Evolutionary conservation across 2,113 vertebrate species (phyloP).

Genomic region (Centropus unirufus): DNA sequence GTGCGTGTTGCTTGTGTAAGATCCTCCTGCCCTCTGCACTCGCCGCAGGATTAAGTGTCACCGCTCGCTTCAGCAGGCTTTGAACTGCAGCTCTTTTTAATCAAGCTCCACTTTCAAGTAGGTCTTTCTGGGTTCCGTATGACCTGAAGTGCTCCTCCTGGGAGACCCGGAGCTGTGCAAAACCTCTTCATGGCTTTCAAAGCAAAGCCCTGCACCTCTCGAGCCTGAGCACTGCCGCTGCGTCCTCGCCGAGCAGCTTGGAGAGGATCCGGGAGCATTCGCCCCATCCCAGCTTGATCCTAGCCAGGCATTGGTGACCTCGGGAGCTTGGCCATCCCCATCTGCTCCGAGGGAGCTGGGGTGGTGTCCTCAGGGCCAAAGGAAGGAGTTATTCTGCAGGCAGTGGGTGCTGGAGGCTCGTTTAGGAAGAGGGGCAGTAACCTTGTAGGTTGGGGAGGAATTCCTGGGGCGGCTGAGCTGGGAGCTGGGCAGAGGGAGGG

Average conservation of each 20-base stretch:
- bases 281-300: neutral
- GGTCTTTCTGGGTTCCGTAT: constrained; percentile 52
- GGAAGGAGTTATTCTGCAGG: neutral
- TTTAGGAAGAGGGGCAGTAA: neutral
- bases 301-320: neutral
- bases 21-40: constrained; percentile 38
- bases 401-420: neutral
- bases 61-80: neutral
- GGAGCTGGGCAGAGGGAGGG: neutral
- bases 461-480: neutral
- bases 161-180: constrained; percentile 39
- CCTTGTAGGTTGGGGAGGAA: neutral
- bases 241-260: constrained; percentile 5
- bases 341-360: neutral
- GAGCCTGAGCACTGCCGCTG: neutral
- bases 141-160: constrained; percentile 62
- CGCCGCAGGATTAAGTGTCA: constrained; percentile 52
- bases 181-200: constrained; percentile 45
- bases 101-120: constrained; percentile 66
- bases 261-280: neutral
- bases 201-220: constrained; percentile 25
- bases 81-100: constrained; percentile 59
- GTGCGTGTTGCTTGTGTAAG: neutral
- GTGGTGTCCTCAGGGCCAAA: neutral
- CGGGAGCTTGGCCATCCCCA: neutral